Percentiles rank a stretch among this genome's conserved stretches.
Conservation (phyloP, 2,888 invertebrate species). For the Carpatolechia fugitivella region DNA sequence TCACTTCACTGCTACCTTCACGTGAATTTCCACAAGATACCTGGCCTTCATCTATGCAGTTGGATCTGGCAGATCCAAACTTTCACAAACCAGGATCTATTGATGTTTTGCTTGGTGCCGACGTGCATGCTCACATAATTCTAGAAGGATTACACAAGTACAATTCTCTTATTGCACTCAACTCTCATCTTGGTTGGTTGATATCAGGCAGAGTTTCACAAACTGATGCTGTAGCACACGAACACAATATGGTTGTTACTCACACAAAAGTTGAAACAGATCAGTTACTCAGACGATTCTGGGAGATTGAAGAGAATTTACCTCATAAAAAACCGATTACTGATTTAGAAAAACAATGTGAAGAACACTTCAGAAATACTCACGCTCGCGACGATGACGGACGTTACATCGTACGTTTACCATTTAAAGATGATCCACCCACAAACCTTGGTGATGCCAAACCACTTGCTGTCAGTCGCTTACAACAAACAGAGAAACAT, state of each 20-base stretch:
- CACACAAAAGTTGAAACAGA: not conserved
- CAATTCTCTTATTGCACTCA: conserved; percentile 12
- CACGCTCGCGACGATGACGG: conserved; percentile 17
- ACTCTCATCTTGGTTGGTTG: not conserved
- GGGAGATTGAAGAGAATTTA: conserved; percentile 27
- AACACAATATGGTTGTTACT: conserved; percentile 12
- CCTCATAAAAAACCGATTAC: conserved; percentile 19
- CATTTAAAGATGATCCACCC: conserved; percentile 19
- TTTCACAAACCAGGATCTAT: conserved; percentile 23
- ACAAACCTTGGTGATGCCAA: conserved; percentile 5
- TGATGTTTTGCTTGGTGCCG: conserved; percentile 24
- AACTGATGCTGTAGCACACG: conserved; percentile 19
- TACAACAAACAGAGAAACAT: too few relatives aligned
- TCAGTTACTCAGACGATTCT: conserved; percentile 21
- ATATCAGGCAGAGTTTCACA: conserved; percentile 14
- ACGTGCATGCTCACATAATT: conserved; percentile 24
- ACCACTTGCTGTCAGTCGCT: too few relatives aligned
- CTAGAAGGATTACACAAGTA: conserved; percentile 23
- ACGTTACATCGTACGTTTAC: conserved; percentile 26
- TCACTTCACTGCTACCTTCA: too few relatives aligned
- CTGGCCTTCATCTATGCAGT: conserved; percentile 21
- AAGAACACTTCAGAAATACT: conserved; percentile 24
- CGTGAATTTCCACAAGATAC: conserved; percentile 8
- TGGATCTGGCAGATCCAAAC: conserved; percentile 26
- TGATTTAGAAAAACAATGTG: conserved; percentile 23